These are phyloP conservation scores for Orbicella faveolata DNA, from an alignment of 64 coral and sea anemone species.

Conservation along the genomic window DNA sequence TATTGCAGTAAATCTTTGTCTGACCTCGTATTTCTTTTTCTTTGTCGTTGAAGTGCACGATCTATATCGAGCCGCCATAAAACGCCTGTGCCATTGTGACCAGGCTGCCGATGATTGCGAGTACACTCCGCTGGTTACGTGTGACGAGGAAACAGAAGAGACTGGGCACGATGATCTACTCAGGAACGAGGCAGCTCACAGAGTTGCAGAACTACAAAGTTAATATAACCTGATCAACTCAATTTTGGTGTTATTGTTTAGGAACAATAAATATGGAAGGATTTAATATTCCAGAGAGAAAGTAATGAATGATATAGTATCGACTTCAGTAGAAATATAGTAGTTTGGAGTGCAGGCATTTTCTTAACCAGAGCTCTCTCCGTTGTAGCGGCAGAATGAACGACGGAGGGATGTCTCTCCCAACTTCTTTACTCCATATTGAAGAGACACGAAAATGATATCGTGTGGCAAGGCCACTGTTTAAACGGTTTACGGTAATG, in stretches of 20 bases:
- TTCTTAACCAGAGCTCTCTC: no score
- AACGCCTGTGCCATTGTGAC: slow-evolving; percentile 17
- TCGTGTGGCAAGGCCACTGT: no score
- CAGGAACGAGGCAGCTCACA: background rate
- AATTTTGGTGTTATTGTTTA: background rate
- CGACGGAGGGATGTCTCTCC: no score
- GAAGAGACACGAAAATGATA: no score
- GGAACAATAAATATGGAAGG: background rate
- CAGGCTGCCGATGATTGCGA: slow-evolving; percentile 23
- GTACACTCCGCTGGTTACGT: slow-evolving; percentile 38
- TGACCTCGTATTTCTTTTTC: background rate
- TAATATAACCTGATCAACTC: background rate
- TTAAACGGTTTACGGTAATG: no score
- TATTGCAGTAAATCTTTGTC: no score
- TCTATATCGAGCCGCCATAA: slow-evolving; percentile 6
- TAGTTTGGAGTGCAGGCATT: no score
- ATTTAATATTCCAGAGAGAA: no score
- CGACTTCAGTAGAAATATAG: no score
- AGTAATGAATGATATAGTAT: no score
- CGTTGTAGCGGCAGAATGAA: no score
- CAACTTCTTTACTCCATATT: no score
- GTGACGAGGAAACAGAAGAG: slow-evolving; percentile 37
- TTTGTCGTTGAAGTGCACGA: slow-evolving; percentile 4
- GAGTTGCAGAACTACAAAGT: slow-evolving; percentile 32
- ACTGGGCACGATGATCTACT: slow-evolving; percentile 10